A percentile compares a stretch with the other conserved stretches of the same genome.
phyloP scores from a whole-genome alignment of 2,797 vertebrate genomes.

The Gymnocypris eckloni region DNA sequence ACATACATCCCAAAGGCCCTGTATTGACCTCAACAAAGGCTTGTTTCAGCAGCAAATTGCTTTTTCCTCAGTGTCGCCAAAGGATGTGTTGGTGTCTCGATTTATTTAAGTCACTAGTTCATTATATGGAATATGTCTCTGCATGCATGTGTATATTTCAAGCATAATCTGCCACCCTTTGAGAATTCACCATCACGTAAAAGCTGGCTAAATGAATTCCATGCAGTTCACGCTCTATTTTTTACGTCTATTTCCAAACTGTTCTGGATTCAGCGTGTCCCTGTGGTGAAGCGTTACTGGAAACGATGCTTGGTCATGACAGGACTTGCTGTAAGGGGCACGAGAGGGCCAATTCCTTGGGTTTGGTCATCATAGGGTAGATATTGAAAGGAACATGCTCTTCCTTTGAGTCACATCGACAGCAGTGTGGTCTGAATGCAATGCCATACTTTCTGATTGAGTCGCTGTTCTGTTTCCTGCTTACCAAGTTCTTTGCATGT shows the following conservation, averaged over 20 bases:
- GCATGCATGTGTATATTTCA: conserved; percentile 26
- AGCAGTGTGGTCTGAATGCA: conserved; percentile 20
- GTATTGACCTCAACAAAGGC: too few relatives aligned
- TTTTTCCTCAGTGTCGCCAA: background rate
- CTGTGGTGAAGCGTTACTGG: conserved; percentile 35
- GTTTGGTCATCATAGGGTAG: conserved; percentile 28
- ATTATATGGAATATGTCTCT: conserved; percentile 30
- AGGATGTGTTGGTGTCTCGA: background rate
- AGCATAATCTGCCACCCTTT: conserved; percentile 35
- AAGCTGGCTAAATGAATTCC: conserved; percentile 6
- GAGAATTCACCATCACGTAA: background rate
- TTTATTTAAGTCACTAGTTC: conserved; percentile 4
- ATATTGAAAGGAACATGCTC: conserved; percentile 7
- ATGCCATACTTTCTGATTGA: background rate
- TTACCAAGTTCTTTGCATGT: conserved; percentile 22
- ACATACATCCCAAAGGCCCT: too few relatives aligned
- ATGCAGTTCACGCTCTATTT: conserved; percentile 4
- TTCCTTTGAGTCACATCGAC: conserved; percentile 40
- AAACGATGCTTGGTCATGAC: conserved; percentile 44
- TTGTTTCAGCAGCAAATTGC: too few relatives aligned
- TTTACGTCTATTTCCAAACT: conserved; percentile 18
- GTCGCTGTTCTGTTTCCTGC: conserved; percentile 21
- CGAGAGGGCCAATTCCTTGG: background rate
- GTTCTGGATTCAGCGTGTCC: background rate
- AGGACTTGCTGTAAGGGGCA: conserved; percentile 38